Evolutionary conservation across 1,140 invertebrate genomes (phyloP).

Genomic region (Ceratina calcarata): DNA sequence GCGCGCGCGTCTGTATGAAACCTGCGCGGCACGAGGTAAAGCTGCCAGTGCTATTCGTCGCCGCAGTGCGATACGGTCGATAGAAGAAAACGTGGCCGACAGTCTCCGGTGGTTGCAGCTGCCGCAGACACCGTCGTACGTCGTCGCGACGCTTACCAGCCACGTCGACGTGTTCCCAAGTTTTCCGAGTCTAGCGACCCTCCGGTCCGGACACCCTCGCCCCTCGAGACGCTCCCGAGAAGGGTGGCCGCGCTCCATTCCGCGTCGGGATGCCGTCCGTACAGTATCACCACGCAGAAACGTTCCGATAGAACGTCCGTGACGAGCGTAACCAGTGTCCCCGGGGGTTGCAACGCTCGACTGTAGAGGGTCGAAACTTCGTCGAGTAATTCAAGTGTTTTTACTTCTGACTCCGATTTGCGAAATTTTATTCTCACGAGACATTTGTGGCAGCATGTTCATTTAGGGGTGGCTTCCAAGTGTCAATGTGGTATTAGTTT

Average conservation of each 20-base stretch:
- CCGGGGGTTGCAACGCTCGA: no score
- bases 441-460: no score
- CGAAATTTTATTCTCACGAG: no score
- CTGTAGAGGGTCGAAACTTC: no score
- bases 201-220: neutral
- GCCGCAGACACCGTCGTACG: constrained; percentile 29
- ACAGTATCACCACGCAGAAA: constrained; percentile 17
- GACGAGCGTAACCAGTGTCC: neutral
- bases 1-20: constrained; percentile 55
- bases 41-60: constrained; percentile 65
- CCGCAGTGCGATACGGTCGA: constrained; percentile 76
- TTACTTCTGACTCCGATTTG: no score
- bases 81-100: constrained; percentile 58
- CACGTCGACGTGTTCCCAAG: neutral
- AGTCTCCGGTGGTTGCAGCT: constrained; percentile 55
- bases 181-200: constrained; percentile 2
- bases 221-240: constrained; percentile 8
- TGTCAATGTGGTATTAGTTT: no score
- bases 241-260: constrained; percentile 51
- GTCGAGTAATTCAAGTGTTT: no score
- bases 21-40: constrained; percentile 69
- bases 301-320: neutral
- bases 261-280: constrained; percentile 52
- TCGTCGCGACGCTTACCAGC: constrained; percentile 12
- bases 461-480: no score